Base-by-base conservation (phyloP, 2,113 vertebrate genomes). In the Mormyrus lacerda region DNA sequence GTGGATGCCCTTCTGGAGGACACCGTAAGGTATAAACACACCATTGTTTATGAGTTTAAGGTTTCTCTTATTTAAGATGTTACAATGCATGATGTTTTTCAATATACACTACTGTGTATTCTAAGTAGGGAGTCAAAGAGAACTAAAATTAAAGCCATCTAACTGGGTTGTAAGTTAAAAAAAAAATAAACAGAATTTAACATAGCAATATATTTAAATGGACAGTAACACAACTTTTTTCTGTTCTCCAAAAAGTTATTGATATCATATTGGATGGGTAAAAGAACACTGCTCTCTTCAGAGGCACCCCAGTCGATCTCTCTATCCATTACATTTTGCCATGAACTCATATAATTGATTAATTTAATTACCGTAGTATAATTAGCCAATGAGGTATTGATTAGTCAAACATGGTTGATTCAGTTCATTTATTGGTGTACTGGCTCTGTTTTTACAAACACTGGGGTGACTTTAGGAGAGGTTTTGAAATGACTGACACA, bases 1-100 rank as follows among this genome's bases (percentile, higher is more conserved):
- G 89, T 13, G 76, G 93, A 95, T 6, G 27, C 88, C 45, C 90
- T 92, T 82, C 83, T 92, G 0, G 93, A 93, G 53, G 91, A 91
- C 31, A 84, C 85, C 85, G 89, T 92, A 89, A 93, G 93, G 94
- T 95, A 50, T 24, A 91, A 39, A 10, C 50, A 55, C 44, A 24
- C 21, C 82, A 84, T 47, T 6, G 9, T 13, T 85, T n/a, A 85
- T 7, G 24, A 4, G 19, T 48, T 85, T 85, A n/a, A 85, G 8
- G n/a, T 3, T 65, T 65, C 61, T 65, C 9, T 27, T 65, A 11
- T 9, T 65, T 65, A 65, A 65, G 3, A 65, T 27, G n/a, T 31
- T 65, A 76, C 69, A 15, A 5, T 85, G 10, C 21, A 48, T 85
- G n/a, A 44, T 13, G 47, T 85, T 85, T 27, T 85, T 50, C 21